A percentile compares a stretch with the other conserved stretches of the same genome.
phyloP scores from a whole-genome alignment of 1,140 invertebrate genomes.

The Scaptomyza graminum region DNA sequence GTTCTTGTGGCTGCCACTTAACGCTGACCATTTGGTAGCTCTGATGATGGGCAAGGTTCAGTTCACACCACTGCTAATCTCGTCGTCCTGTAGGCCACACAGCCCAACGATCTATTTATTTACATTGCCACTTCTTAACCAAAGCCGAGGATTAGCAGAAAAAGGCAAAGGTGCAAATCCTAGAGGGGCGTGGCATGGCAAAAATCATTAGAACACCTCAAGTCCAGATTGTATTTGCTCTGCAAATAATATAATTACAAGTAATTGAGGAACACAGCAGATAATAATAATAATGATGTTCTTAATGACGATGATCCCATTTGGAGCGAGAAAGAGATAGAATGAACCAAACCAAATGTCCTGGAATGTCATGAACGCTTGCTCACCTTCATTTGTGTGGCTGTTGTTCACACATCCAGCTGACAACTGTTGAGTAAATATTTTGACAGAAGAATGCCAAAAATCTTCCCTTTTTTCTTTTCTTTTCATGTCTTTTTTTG shows the following conservation, averaged over 20 bases:
- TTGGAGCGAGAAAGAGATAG: too few relatives aligned
- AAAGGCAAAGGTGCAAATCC: conserved; percentile 19
- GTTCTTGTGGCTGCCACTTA: conserved; percentile 43
- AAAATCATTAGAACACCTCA: conserved; percentile 28
- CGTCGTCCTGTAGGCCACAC: conserved; percentile 1
- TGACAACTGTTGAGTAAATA: conserved; percentile 80
- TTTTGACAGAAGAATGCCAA: conserved; percentile 83
- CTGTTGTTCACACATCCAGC: conserved; percentile 35
- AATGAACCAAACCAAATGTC: conserved; percentile 34
- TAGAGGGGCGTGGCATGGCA: conserved; percentile 20
- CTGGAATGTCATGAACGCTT: conserved; percentile 51
- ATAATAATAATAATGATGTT: not conserved
- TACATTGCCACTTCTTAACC: conserved; percentile 39
- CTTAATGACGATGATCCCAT: too few relatives aligned
- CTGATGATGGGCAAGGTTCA: not conserved
- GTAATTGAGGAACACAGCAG: conserved; percentile 51
- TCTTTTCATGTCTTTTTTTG: conserved; percentile 13
- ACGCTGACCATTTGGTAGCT: conserved; percentile 14
- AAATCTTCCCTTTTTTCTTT: conserved; percentile 42
- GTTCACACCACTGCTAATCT: conserved; percentile 44
- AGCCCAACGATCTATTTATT: conserved; percentile 28
- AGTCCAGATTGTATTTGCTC: conserved; percentile 46
- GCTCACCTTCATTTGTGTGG: not conserved
- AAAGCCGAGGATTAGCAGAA: conserved; percentile 11
- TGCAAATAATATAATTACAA: conserved; percentile 78